These are phyloP conservation scores for Germaria angustata DNA, from an alignment of 2,888 invertebrate genomes.

Conservation along the genomic window DNA sequence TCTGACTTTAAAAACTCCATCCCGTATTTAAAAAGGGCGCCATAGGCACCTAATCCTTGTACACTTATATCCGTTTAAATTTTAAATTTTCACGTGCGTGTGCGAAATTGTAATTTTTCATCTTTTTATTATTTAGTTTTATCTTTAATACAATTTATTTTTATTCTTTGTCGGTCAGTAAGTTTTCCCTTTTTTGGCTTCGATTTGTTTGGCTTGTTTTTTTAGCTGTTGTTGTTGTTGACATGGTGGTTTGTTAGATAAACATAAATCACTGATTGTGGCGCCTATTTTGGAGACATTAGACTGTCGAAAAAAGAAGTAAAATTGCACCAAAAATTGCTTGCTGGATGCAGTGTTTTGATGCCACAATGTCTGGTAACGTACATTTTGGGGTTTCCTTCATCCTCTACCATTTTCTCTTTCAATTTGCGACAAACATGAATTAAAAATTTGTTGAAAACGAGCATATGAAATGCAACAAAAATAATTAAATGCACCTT, in stretches of 20 bases:
- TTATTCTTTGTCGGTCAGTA: neutral
- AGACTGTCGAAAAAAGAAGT: neutral
- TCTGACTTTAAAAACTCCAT: no score
- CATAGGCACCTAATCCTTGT: neutral
- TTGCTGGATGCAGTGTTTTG: slow-evolving; percentile 29
- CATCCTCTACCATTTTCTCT: neutral
- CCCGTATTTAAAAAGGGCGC: neutral
- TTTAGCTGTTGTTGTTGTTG: neutral
- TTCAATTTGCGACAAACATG: neutral
- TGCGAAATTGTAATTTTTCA: neutral
- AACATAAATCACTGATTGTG: slow-evolving; percentile 34
- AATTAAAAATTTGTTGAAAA: neutral
- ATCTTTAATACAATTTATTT: neutral
- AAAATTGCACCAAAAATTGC: neutral
- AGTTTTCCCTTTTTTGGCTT: slow-evolving; percentile 9
- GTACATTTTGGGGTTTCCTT: neutral
- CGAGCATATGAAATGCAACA: no score
- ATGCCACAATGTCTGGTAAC: slow-evolving; percentile 53
- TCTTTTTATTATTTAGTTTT: neutral
- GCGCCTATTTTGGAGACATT: slow-evolving; percentile 31
- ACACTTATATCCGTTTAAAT: no score
- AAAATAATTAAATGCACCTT: no score
- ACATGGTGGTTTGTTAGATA: neutral
- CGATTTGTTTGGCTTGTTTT: slow-evolving; percentile 4
- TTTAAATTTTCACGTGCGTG: no score